Conservation (phyloP, 2,888 invertebrate species). For the Plagodis dolabraria region DNA sequence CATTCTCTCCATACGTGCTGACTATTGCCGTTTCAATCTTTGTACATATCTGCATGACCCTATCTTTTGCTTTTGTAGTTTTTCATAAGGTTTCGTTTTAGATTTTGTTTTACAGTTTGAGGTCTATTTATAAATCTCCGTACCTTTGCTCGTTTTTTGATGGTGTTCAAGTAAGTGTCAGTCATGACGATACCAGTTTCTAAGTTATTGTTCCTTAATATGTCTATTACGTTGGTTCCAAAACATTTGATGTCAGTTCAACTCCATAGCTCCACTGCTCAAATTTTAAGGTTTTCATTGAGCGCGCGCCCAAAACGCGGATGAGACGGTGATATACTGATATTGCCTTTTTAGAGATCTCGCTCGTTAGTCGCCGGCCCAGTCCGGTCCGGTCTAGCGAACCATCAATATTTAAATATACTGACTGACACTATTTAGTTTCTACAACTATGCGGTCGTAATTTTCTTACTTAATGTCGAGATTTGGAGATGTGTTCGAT, state of each 20-base stretch:
- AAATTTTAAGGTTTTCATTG: conserved; percentile 63
- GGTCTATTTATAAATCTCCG: too few relatives aligned
- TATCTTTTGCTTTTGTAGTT: too few relatives aligned
- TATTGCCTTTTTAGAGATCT: conserved; percentile 72
- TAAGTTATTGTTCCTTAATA: too few relatives aligned
- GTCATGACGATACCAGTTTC: too few relatives aligned
- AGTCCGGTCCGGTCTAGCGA: conserved; percentile 50
- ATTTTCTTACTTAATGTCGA: conserved; percentile 34
- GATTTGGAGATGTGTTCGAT: conserved; percentile 22
- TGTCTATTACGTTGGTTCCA: background rate
- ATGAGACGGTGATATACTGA: conserved; percentile 77
- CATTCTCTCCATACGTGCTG: too few relatives aligned
- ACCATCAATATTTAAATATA: conserved; percentile 75
- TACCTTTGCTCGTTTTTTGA: too few relatives aligned
- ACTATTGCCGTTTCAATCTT: too few relatives aligned
- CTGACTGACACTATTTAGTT: conserved; percentile 56
- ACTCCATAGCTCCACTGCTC: conserved; percentile 61
- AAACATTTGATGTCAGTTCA: conserved; percentile 30
- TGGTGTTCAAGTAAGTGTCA: too few relatives aligned
- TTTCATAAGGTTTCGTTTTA: too few relatives aligned
- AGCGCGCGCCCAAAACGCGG: conserved; percentile 68
- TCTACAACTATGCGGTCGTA: conserved; percentile 35
- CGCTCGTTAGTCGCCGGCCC: conserved; percentile 65
- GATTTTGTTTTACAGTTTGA: too few relatives aligned
- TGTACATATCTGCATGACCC: too few relatives aligned